Evolutionary conservation across 1,140 invertebrate species (phyloP).

Genomic region (Panonychus citri): DNA sequence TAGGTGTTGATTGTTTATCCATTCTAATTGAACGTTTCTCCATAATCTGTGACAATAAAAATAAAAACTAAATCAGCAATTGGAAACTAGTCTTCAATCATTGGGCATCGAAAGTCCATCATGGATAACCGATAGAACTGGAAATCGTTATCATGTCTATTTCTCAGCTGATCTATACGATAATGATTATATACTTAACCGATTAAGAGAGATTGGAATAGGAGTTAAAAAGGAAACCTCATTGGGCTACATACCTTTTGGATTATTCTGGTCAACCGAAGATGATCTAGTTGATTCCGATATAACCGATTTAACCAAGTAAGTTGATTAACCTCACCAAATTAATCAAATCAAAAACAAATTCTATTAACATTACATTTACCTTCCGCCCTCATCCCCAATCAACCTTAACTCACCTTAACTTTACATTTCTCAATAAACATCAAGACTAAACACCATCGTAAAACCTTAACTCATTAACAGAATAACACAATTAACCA

Average conservation of each 20-base stretch:
- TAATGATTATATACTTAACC: constrained; percentile 10
- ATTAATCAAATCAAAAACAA: too few species aligned
- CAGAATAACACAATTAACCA: too few species aligned
- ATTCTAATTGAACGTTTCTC: too few species aligned
- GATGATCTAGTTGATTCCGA: not conserved
- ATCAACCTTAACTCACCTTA: too few species aligned
- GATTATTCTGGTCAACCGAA: constrained; percentile 3
- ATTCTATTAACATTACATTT: too few species aligned
- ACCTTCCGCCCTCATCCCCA: too few species aligned
- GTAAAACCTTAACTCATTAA: too few species aligned
- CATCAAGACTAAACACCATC: too few species aligned
- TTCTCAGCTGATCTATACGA: constrained; percentile 10
- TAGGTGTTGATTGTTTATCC: too few species aligned
- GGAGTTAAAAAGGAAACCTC: constrained; percentile 11
- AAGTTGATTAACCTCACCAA: not conserved
- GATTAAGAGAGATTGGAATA: constrained; percentile 12
- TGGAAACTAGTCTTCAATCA: not conserved
- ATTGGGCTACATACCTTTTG: constrained; percentile 12
- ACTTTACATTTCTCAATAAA: too few species aligned
- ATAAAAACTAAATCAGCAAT: too few species aligned
- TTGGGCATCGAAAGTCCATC: constrained; percentile 1
- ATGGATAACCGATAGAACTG: constrained; percentile 7
- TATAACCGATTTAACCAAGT: not conserved
- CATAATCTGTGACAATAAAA: too few species aligned
- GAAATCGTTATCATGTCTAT: constrained; percentile 11